A percentile compares a stretch with the other conserved stretches of the same genome.
phyloP scores from a whole-genome alignment of 2,797 vertebrate genomes.

The Rhynchotus rufescens region DNA sequence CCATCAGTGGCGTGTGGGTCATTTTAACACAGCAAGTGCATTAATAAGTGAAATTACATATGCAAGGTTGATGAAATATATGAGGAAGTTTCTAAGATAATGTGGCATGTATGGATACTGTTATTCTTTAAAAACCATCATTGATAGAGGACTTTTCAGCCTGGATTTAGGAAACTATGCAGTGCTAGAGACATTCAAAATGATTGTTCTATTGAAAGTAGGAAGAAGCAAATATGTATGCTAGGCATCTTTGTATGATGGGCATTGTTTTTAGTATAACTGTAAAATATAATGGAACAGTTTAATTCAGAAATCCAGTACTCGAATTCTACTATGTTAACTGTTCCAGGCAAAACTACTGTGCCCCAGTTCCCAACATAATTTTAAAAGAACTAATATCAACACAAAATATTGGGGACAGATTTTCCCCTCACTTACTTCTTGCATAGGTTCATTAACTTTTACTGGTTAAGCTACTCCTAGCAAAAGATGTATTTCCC shows the following conservation, averaged over 20 bases:
- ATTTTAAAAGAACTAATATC: not conserved
- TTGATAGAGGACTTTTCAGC: not conserved
- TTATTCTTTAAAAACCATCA: not conserved
- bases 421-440: slow-evolving; percentile 20
- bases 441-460: slow-evolving; percentile 26
- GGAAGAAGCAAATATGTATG: not conserved
- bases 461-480: slow-evolving; percentile 6
- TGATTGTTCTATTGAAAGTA: not conserved
- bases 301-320: not conserved
- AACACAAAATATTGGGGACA: not conserved
- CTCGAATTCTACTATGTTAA: not conserved
- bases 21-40: not conserved
- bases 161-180: not conserved
- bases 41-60: slow-evolving; percentile 51
- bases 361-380: not conserved
- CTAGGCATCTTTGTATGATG: not conserved
- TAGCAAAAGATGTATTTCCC: not conserved
- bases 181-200: not conserved
- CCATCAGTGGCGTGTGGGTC: slow-evolving; percentile 45
- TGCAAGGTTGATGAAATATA: slow-evolving; percentile 25
- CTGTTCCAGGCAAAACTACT: not conserved
- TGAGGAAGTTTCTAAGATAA: slow-evolving; percentile 38
- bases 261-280: not conserved
- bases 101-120: not conserved
- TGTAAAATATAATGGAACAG: not conserved